Evolutionary conservation across 2,888 invertebrate species (phyloP).

Genomic region (Drosophila mayaguana): DNA sequence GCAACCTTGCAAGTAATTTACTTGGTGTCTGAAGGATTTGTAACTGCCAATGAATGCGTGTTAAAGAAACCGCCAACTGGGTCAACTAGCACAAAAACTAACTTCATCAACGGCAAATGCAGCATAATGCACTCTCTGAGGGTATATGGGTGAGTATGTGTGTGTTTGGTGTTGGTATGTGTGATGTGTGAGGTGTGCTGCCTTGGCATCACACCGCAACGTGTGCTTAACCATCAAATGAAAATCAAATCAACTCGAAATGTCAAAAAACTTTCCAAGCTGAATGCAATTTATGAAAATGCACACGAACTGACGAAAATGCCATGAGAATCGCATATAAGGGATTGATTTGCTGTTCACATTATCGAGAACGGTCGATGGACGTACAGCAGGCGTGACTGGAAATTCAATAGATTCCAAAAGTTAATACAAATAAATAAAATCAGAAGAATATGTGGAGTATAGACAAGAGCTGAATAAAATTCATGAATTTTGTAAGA

Average conservation of each 20-base stretch:
- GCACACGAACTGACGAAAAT: slow-evolving; percentile 40
- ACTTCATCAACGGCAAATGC: slow-evolving; percentile 18
- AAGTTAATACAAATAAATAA: background rate
- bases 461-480: background rate
- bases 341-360: slow-evolving; percentile 1
- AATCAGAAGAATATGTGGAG: no score
- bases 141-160: background rate
- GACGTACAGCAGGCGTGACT: background rate
- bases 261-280: slow-evolving; percentile 69
- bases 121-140: slow-evolving; percentile 15
- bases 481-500: background rate
- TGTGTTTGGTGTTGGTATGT: slow-evolving; percentile 2
- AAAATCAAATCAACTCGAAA: slow-evolving; percentile 61
- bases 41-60: slow-evolving; percentile 19
- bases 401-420: background rate
- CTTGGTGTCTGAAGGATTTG: slow-evolving; percentile 35
- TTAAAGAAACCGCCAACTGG: slow-evolving; percentile 35
- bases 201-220: slow-evolving; percentile 34
- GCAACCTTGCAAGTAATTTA: slow-evolving; percentile 26
- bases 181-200: background rate
- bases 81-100: slow-evolving; percentile 28
- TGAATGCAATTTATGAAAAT: slow-evolving; percentile 75
- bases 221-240: slow-evolving; percentile 47
- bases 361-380: background rate
- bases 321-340: slow-evolving; percentile 24